Percentiles rank a stretch among this genome's conserved stretches.
Conservation (phyloP, 2,888 invertebrate genomes). For the Cephus nigrinus region DNA sequence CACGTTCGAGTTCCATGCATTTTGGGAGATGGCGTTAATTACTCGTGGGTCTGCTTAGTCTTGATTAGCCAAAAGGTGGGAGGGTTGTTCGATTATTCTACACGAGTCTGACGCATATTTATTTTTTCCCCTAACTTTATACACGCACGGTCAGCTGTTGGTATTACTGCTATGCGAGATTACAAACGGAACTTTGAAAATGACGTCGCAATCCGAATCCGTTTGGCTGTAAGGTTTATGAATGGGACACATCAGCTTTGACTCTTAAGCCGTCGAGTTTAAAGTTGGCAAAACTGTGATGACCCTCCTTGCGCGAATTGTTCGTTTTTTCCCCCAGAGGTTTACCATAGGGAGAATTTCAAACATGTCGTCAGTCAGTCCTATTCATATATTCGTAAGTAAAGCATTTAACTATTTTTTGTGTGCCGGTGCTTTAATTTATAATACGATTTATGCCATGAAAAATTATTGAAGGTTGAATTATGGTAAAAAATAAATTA, state of each 20-base stretch:
- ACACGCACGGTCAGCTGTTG: not conserved
- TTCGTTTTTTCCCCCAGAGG: not conserved
- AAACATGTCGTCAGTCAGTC: not conserved
- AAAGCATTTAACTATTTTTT: not conserved
- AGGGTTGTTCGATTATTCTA: not conserved
- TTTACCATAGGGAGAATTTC: not conserved
- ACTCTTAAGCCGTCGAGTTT: not conserved
- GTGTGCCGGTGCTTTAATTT: not conserved
- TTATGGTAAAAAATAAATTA: not conserved
- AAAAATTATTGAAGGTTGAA: not conserved
- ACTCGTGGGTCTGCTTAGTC: not conserved
- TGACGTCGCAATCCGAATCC: not conserved
- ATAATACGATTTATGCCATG: not conserved
- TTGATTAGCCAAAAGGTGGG: not conserved
- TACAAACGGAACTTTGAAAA: not conserved
- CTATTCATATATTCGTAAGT: not conserved
- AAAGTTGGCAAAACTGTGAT: not conserved
- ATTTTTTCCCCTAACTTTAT: not conserved
- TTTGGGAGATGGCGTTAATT: not conserved
- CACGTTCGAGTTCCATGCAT: conserved; percentile 1
- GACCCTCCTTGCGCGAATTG: not conserved
- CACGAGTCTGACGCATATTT: not conserved
- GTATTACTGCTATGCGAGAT: not conserved
- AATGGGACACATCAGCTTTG: not conserved
- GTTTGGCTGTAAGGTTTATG: not conserved